A percentile compares a stretch with the other conserved stretches of the same genome.
Conservation (phyloP, 2,888 invertebrate genomes). For the Lycaena phlaeas region DNA sequence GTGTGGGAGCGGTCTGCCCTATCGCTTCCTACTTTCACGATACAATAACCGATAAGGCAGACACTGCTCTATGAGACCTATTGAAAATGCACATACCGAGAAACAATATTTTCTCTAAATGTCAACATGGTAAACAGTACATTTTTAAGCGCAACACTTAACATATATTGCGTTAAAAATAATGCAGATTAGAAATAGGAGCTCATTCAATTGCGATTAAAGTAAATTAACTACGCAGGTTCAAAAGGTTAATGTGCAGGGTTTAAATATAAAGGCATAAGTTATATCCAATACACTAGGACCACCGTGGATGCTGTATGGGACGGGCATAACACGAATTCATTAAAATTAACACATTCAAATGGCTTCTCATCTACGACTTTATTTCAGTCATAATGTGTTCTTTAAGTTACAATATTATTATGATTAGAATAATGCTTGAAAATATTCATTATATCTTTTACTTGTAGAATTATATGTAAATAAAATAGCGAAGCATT, state of each 20-base stretch:
- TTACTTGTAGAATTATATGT: no score
- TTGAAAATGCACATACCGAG: conserved; percentile 23
- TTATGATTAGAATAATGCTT: no score
- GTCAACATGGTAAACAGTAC: conserved; percentile 19
- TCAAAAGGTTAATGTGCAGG: conserved; percentile 17
- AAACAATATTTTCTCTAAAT: conserved; percentile 24
- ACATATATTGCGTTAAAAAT: background rate
- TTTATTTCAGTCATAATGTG: no score
- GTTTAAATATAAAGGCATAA: conserved; percentile 39
- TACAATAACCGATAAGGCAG: conserved; percentile 50
- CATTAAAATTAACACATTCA: no score
- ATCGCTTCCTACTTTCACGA: conserved; percentile 64
- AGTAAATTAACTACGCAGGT: conserved; percentile 8
- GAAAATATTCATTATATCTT: no score
- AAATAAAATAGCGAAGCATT: no score
- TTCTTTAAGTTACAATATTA: no score
- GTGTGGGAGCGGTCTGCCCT: conserved; percentile 65
- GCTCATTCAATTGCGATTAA: conserved; percentile 8
- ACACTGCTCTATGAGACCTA: conserved; percentile 34
- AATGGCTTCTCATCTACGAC: no score
- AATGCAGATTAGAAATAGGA: conserved; percentile 2
- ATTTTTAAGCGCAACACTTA: conserved; percentile 8
- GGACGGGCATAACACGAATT: no score
- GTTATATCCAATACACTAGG: conserved; percentile 27
- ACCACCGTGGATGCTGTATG: conserved; percentile 36